Percentiles rank a stretch among this genome's conserved stretches.
Evolutionary conservation across 2,888 invertebrate genomes (phyloP).

Genomic region (Eledone cirrhosa): DNA sequence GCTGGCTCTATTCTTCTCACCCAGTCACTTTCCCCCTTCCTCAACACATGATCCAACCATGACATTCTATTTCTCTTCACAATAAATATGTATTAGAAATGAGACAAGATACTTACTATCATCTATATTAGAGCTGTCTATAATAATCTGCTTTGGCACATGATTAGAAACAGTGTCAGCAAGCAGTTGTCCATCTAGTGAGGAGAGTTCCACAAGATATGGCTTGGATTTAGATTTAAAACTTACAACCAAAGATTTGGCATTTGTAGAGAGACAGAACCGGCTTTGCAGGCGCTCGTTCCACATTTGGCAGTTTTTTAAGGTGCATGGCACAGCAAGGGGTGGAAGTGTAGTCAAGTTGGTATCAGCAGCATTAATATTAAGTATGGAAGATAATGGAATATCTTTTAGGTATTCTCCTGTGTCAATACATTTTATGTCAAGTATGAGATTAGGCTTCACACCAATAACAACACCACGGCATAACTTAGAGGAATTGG

Average conservation of each 20-base stretch:
- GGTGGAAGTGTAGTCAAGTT: slow-evolving; percentile 16
- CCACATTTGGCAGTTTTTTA: not conserved
- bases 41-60: no score
- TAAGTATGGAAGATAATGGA: slow-evolving; percentile 2
- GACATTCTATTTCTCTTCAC: no score
- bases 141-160: no score
- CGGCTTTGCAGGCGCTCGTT: slow-evolving; percentile 1
- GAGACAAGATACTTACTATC: no score
- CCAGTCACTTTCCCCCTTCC: no score
- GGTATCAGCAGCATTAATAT: not conserved
- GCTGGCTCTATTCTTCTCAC: no score
- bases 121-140: no score
- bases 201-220: slow-evolving; percentile 18
- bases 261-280: not conserved
- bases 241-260: not conserved
- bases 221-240: slow-evolving; percentile 15
- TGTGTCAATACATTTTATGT: slow-evolving; percentile 5
- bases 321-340: slow-evolving; percentile 14
- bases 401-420: slow-evolving; percentile 7
- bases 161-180: not conserved
- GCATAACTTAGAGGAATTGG: not conserved
- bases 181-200: not conserved
- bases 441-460: not conserved
- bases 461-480: slow-evolving; percentile 3
- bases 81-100: no score